Evolutionary conservation across 2,797 vertebrate genomes (phyloP).

Genomic region (Periophthalmus magnuspinnatus): DNA sequence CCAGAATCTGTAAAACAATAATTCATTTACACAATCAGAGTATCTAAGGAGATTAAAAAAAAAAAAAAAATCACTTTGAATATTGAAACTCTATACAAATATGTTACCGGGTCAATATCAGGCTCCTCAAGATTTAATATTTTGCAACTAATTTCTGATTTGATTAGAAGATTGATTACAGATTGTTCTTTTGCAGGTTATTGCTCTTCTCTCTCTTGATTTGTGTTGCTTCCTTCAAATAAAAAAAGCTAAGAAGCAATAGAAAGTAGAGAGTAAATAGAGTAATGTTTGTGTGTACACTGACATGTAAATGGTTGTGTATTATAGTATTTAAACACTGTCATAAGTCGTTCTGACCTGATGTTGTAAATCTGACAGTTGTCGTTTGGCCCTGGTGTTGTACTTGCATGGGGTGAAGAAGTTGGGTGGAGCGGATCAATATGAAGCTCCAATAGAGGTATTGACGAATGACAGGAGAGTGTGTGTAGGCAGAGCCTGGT

Average conservation of each 20-base stretch:
- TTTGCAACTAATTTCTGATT: background rate
- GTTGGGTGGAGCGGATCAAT: constrained; percentile 70
- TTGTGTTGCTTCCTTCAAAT: background rate
- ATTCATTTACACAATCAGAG: background rate
- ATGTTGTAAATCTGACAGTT: constrained; percentile 64
- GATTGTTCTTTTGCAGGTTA: background rate
- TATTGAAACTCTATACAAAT: background rate
- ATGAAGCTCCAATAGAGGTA: constrained; percentile 66
- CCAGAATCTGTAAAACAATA: background rate
- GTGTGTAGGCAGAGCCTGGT: constrained; percentile 1
- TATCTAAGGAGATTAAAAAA: background rate
- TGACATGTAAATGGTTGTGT: background rate
- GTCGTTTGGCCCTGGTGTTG: constrained; percentile 51
- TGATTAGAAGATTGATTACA: background rate
- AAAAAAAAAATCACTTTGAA: background rate
- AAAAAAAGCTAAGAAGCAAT: background rate
- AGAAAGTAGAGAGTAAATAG: background rate
- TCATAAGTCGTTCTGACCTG: background rate
- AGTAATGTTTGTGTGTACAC: background rate
- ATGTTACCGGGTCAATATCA: background rate
- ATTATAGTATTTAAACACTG: background rate
- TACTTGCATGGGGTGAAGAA: constrained; percentile 58
- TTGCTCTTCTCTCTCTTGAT: background rate
- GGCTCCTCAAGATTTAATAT: background rate
- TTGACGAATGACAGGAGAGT: constrained; percentile 75